These are phyloP conservation scores for Holocentrus rufus DNA, from an alignment of 2,797 vertebrate species.

Conservation along the genomic window DNA sequence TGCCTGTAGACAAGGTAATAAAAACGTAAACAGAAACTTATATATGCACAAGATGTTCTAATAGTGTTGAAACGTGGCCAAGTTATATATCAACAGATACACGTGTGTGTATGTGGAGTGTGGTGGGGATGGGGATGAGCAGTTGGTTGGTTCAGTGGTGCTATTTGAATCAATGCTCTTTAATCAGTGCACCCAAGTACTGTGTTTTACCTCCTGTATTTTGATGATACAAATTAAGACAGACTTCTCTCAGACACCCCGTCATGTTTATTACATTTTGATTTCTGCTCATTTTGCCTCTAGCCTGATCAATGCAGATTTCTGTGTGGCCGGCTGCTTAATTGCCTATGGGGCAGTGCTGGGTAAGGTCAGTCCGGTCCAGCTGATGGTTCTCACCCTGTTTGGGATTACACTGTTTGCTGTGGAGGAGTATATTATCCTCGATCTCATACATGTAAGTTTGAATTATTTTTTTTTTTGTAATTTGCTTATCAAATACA, in stretches of 20 bases:
- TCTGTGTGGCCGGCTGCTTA: conserved; percentile 93
- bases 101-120: no score
- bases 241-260: not conserved
- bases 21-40: conserved; percentile 48
- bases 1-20: conserved; percentile 18
- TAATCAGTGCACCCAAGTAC: not conserved
- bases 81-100: conserved; percentile 3
- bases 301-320: conserved; percentile 97
- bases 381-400: conserved; percentile 92
- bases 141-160: not conserved
- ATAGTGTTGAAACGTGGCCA: conserved; percentile 19
- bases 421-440: conserved; percentile 92
- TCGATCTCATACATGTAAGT: conserved; percentile 89
- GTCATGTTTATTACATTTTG: not conserved
- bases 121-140: not conserved
- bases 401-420: conserved; percentile 93
- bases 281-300: not conserved
- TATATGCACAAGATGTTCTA: not conserved
- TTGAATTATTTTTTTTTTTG: no score
- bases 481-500: no score
- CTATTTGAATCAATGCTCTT: not conserved
- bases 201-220: not conserved
- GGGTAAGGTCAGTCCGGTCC: conserved; percentile 94
- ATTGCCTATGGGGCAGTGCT: conserved; percentile 94
- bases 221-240: not conserved